Base-by-base conservation (phyloP, 2,113 vertebrate genomes). In the Struthio camelus region DNA sequence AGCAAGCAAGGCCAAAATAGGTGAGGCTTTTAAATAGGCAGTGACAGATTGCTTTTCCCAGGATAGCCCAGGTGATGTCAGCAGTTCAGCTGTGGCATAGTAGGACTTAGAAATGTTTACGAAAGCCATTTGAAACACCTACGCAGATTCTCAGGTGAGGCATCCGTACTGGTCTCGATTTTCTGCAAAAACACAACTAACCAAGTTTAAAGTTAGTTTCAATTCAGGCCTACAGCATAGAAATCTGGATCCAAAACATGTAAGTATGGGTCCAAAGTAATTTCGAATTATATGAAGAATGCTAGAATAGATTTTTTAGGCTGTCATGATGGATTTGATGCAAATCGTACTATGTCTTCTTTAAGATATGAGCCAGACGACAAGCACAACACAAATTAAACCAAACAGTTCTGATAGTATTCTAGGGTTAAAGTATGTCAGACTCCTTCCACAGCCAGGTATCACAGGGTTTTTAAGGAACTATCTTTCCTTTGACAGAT, bases 371-470 rank as follows among this genome's bases (percentile, higher is more conserved):
- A 87, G 42, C 46, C 11, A 79, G 28, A 17, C 61, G 20, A 72
- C n/a, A 90, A 83, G 10, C 10, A 79, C 5, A 79, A 79, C 7
- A 2, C 19, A 53, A 90, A 25, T 72, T 44, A 75, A 71, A 94
- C 20, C 25, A 67, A 91, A 67, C 1, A 32, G 10, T 3, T 81
- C 50, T 81, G 20, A 3, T 18, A 42, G 2, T 10, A 80, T 85
- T 56, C 50, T 3, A 3, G 2, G 1, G 4, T 28, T 82, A n/a
- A 3, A 42, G 9, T 34, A 18, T 10, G 75, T 5, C 27, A 59
- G 81, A 48, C 3, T 42, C 6, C 65, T 28, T 83, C 34, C 48
- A 65, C 22, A 70, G 67, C 4, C 8, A 76, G 13, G 5, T 59
- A 28, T 72, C 77, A 38, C 5, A 50, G 3, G 11, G 8, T 23